Base-by-base conservation (phyloP, 2,113 vertebrate genomes). In the Salminus brasiliensis region DNA sequence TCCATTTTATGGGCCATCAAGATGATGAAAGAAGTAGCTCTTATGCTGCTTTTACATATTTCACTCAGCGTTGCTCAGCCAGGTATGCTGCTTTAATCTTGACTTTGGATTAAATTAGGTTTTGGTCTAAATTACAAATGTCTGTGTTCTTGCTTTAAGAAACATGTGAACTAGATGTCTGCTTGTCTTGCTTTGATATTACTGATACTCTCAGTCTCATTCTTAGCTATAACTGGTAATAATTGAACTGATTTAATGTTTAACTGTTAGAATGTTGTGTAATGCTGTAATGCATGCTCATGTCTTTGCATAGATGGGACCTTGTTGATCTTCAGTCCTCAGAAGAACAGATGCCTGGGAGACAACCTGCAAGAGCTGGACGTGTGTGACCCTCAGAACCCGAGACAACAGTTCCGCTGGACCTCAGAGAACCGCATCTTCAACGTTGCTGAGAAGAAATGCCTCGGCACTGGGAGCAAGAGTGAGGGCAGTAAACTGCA, bases 371-470 rank as follows among this genome's bases (percentile, higher is more conserved):
- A 94, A 45, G 87, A 88, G 27, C 85, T 88, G 0, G 63, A 79
- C 2, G 5, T 18, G 9, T 96, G 95, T 0, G 74, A 91, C 49
- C 87, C 81, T 9, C 83, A 86, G 32, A 88, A 21, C 0, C 84
- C 85, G 41, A 83, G 84, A 10, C 95, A 96, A 73, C 93, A 91
- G 78, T 96, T 97, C 83, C 95, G 94, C 76, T 98, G 97, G 97
- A 95, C 95, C 8, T 95, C 95, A 2, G 83, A 89, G 1, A 83
- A 93, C 71, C 93, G 94, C 29, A 84, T 99, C 27, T 94, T 95
- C 86, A 94, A 88, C 13, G 0, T 89, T 25, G 57, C 83, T 0
- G 84, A 82, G 39, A 96, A 90, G 84, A 84, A 95, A 79, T 99
- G 97, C 84, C 86, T 98, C 66, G 95, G 95, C 9, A 94, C 91